Evolutionary conservation across 2,113 vertebrate species (phyloP).

Genomic region (Paradisaea rubra): DNA sequence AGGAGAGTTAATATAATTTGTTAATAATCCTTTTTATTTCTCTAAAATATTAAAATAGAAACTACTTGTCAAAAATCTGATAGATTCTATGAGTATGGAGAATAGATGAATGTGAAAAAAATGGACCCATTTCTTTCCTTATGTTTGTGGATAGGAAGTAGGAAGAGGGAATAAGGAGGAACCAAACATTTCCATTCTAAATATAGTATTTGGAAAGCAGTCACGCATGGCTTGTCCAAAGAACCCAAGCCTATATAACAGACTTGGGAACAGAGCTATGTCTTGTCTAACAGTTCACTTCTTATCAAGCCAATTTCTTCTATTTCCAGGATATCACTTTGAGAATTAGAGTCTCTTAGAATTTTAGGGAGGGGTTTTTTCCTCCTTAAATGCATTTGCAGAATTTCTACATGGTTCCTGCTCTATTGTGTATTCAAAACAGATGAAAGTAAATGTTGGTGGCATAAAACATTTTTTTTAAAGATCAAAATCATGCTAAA

Average conservation of each 20-base stretch:
- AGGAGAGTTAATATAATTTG: neutral
- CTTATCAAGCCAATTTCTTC: neutral
- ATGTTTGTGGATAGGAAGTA: neutral
- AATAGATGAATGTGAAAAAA: neutral
- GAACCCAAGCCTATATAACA: neutral
- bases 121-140: neutral
- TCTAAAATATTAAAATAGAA: neutral
- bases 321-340: neutral
- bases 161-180: neutral
- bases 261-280: neutral
- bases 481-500: neutral
- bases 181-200: neutral
- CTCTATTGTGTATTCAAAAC: neutral
- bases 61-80: neutral
- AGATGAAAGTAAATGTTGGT: neutral
- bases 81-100: neutral
- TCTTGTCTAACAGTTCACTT: neutral
- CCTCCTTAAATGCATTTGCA: neutral
- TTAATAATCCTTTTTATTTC: neutral
- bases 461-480: neutral
- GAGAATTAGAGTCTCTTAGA: neutral
- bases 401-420: neutral
- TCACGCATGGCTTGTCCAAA: neutral
- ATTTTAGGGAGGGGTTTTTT: neutral
- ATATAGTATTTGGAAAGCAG: neutral